These are phyloP conservation scores for Podabrus alpinus DNA, from an alignment of 2,888 invertebrate species.

Conservation along the genomic window DNA sequence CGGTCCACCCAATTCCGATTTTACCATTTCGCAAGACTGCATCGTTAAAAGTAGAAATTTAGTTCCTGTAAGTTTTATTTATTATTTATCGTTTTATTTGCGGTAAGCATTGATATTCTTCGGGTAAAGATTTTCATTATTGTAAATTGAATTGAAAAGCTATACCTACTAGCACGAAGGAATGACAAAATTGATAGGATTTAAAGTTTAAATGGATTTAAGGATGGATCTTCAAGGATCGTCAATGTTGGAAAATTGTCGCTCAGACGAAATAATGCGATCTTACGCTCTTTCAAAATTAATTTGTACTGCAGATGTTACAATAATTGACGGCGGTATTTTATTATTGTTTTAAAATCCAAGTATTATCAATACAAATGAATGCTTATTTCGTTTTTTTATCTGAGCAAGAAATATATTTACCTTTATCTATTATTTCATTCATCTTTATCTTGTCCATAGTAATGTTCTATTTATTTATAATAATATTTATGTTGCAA, in stretches of 20 bases:
- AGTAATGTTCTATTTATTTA: not conserved
- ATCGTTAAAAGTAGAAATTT: conserved; percentile 6
- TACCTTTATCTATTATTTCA: no score
- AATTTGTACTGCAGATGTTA: not conserved
- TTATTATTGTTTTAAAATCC: not conserved
- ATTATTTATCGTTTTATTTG: not conserved
- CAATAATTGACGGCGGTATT: not conserved
- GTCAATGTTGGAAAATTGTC: not conserved
- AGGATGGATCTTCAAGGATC: not conserved
- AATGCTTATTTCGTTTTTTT: not conserved
- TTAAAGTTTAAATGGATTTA: conserved; percentile 4
- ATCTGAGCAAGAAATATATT: no score
- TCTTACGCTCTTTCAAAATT: not conserved
- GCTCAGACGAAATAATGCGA: not conserved
- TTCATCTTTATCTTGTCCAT: not conserved
- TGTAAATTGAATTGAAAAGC: not conserved
- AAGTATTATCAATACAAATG: not conserved
- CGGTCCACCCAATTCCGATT: conserved; percentile 35
- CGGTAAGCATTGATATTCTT: not conserved
- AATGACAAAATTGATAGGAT: not conserved
- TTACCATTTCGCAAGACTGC: not conserved
- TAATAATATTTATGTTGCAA: not conserved
- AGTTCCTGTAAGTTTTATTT: conserved; percentile 10
- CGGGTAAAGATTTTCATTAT: not conserved
- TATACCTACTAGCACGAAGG: not conserved